These are phyloP conservation scores for Oikopleura albicans DNA, from an alignment of 23 tunicate species.

Conservation along the genomic window DNA sequence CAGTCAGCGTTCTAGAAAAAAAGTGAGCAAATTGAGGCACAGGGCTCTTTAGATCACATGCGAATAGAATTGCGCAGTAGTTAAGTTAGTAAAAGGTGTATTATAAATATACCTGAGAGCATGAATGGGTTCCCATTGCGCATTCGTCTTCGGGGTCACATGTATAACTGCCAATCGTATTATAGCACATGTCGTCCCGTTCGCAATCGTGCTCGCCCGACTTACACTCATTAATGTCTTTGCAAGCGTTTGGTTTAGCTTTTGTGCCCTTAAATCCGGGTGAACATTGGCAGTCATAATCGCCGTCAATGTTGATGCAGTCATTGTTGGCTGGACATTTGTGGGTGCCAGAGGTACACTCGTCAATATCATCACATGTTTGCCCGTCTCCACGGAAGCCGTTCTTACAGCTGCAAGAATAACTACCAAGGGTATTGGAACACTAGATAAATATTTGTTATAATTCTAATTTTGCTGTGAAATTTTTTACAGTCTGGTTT, in stretches of 20 bases:
- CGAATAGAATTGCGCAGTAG: too few species aligned
- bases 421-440: conserved; percentile 18
- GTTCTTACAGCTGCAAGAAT: conserved; percentile 20
- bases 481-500: too few species aligned
- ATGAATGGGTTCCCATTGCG: neutral
- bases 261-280: neutral
- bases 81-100: too few species aligned
- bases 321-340: conserved; percentile 21
- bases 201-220: neutral
- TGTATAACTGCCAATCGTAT: neutral
- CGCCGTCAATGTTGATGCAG: conserved; percentile 26
- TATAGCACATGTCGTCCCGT: conserved; percentile 8
- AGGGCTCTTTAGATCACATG: too few species aligned
- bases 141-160: conserved; percentile 2
- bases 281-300: conserved; percentile 28
- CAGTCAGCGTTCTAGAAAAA: neutral
- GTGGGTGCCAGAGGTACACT: conserved; percentile 21
- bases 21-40: too few species aligned
- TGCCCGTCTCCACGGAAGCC: neutral
- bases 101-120: too few species aligned
- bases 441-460: conserved; percentile 11
- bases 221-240: neutral
- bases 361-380: conserved; percentile 26
- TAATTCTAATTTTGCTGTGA: too few species aligned
- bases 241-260: neutral